Evolutionary conservation across 2,113 vertebrate genomes (phyloP), one percentile per base, ranked within the genome.

Genomic region (Ceyx melanurus): DNA sequence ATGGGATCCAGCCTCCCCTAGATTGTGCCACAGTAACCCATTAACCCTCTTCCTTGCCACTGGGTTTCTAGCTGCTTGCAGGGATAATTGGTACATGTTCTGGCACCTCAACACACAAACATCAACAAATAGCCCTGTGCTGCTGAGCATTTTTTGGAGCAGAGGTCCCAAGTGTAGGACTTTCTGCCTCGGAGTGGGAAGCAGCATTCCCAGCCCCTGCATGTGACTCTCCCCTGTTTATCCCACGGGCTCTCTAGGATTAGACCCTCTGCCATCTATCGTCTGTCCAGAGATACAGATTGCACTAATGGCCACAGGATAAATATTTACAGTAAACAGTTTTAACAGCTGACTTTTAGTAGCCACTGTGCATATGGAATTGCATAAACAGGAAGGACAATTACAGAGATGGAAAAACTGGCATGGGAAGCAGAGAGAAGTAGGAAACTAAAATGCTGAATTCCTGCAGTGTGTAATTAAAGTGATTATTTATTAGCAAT

Each of bases 261-360:
- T 88, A 88, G 93, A 89, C 86, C 48, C 71, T 23, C 83, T 85
- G 53, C 89, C 89, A 95, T 95, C 80, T 95, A 25, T 97, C 97
- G 95, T 56, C 73, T 21, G 2, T 86, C 64, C 78, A 73, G 93
- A 87, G 75, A 72, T 67, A 88, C 64, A 93, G 82, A 92, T 82
- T 96, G 93, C 70, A 48, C 77, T 95, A 92, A 91, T 95, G 57
- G 81, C 57, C 82, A 45, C 74, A 94, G 71, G 67, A 92, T 93
- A 97, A 96, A 97, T 97, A 96, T 97, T 98, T 95, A 85, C 92
- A 95, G 54, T 68, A 96, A 92, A 94, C 91, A 90, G 78, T 85
- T 95, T 74, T 29, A 93, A 73, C 76, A 88, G 95, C 46, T 92
- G 92, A 94, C 86, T 94, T 45, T 89, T 91, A 78, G 94, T 79